Conservation (phyloP, 2,888 invertebrate species). For the Phymatocera aterrima region DNA sequence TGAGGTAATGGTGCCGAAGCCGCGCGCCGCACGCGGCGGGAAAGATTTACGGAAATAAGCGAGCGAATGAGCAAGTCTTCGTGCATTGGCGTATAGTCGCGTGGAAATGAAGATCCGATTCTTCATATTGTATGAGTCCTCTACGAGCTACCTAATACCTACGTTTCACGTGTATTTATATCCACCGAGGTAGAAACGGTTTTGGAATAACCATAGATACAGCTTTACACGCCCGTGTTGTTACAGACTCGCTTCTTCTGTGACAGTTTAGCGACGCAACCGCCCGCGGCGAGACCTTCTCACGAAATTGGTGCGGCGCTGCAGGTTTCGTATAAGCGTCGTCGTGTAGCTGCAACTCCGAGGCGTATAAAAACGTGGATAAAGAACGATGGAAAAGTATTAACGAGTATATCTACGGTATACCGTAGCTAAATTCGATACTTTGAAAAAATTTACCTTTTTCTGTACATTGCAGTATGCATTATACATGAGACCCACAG, state of each 20-base stretch:
- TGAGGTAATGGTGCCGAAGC: no score
- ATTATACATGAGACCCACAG: constrained; percentile 1
- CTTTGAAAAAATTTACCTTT: constrained; percentile 4
- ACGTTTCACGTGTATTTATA: background rate
- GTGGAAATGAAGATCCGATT: constrained; percentile 10
- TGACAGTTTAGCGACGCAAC: constrained; percentile 28
- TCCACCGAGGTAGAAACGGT: constrained; percentile 5
- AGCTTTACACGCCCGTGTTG: background rate
- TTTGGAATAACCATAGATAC: background rate
- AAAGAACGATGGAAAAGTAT: background rate
- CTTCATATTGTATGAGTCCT: background rate
- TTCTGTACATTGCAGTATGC: background rate
- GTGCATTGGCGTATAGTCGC: constrained; percentile 27
- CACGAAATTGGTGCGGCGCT: background rate
- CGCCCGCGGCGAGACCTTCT: background rate
- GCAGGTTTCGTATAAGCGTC: background rate
- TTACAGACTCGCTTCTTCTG: constrained; percentile 8
- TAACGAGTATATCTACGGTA: background rate
- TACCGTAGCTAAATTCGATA: constrained; percentile 1
- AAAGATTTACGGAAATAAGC: constrained; percentile 11
- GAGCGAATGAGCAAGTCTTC: constrained; percentile 1
- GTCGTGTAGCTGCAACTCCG: background rate
- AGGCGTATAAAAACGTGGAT: constrained; percentile 1
- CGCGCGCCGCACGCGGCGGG: background rate
- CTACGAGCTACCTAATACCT: background rate